Conservation (phyloP, 2,888 invertebrate species). For the Pycnomerus fuliginosus region DNA sequence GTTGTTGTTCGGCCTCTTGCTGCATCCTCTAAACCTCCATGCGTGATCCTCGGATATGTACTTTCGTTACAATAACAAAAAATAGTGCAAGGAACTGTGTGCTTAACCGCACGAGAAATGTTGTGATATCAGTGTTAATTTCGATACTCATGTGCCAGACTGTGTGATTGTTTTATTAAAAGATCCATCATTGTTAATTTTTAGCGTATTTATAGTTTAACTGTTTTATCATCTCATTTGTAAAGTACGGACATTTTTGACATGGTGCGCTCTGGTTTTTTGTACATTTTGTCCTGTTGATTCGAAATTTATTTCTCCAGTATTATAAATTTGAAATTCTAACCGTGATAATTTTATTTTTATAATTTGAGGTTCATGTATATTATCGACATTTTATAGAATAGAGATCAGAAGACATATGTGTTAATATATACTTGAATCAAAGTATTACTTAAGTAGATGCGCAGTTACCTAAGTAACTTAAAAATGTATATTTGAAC, state of each 20-base stretch:
- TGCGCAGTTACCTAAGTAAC: conserved; percentile 41
- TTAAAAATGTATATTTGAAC: conserved; percentile 37
- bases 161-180: conserved; percentile 41
- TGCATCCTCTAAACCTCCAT: conserved; percentile 78
- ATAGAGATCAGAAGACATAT: conserved; percentile 34
- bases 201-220: conserved; percentile 43
- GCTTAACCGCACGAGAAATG: conserved; percentile 45
- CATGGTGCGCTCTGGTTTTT: background rate
- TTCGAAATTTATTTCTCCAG: no score
- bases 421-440: conserved; percentile 39
- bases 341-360: conserved; percentile 22
- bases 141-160: conserved; percentile 54
- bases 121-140: conserved; percentile 55
- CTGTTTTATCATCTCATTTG: conserved; percentile 25
- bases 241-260: background rate
- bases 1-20: conserved; percentile 92
- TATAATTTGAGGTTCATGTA: conserved; percentile 15
- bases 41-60: conserved; percentile 23
- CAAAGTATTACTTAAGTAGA: conserved; percentile 44
- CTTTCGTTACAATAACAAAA: conserved; percentile 29
- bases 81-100: conserved; percentile 27
- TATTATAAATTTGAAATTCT: conserved; percentile 20
- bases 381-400: conserved; percentile 29
- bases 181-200: conserved; percentile 39
- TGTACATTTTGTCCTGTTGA: no score